A percentile compares a stretch with the other conserved stretches of the same genome.
Conservation (phyloP, 2,113 vertebrate species). For the Nothoprocta pentlandii region DNA sequence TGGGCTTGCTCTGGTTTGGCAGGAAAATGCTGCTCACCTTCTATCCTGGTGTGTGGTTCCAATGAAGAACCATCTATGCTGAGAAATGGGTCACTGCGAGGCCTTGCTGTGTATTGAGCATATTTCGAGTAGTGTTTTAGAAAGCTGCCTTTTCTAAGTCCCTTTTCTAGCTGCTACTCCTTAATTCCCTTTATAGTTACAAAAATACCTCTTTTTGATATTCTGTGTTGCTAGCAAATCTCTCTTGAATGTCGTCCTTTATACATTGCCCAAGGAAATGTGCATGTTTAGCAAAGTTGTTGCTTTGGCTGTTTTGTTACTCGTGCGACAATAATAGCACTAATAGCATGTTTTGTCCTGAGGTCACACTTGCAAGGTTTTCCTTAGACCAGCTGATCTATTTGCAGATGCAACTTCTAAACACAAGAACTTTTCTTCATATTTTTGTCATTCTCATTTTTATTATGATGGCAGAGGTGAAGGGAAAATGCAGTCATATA, state of each 20-base stretch:
- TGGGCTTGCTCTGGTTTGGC: background rate
- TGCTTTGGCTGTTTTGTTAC: background rate
- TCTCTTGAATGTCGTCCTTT: background rate
- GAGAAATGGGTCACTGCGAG: background rate
- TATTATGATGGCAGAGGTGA: background rate
- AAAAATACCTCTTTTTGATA: background rate
- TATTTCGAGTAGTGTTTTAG: background rate
- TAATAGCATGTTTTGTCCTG: background rate
- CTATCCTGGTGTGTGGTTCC: background rate
- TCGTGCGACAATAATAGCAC: background rate
- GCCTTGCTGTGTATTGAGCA: background rate
- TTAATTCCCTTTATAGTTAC: background rate
- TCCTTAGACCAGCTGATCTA: background rate
- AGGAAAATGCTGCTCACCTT: background rate
- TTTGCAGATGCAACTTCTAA: background rate
- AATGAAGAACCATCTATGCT: background rate
- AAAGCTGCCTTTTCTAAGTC: background rate
- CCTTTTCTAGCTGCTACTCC: background rate
- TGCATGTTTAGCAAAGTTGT: background rate
- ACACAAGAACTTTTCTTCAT: background rate
- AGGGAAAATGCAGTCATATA: background rate
- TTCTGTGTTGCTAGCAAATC: background rate
- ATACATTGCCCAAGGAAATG: background rate
- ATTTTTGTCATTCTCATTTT: slow-evolving; percentile 1
- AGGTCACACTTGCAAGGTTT: background rate